Percentiles rank a stretch among this genome's conserved stretches.
These are phyloP conservation scores for Drosophila nr. perissopoda DNA, from an alignment of 2,888 invertebrate species.

Conservation along the genomic window DNA sequence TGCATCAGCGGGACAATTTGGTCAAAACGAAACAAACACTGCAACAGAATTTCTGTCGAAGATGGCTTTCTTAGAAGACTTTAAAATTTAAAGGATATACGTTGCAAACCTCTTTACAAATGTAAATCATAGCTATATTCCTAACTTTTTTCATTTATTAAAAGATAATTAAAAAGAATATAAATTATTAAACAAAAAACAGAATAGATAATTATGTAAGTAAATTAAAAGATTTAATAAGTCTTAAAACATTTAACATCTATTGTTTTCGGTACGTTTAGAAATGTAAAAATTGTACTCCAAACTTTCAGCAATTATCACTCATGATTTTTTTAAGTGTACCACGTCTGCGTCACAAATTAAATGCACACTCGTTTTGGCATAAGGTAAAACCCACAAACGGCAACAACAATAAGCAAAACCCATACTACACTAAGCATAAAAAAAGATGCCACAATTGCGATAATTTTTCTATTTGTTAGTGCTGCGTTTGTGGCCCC, in stretches of 20 bases:
- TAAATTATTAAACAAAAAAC: background rate
- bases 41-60: conserved; percentile 4
- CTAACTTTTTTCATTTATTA: background rate
- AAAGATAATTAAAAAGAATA: background rate
- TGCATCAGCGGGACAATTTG: conserved; percentile 72
- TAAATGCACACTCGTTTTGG: conserved; percentile 73
- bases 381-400: conserved; percentile 58
- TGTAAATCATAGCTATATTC: background rate
- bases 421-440: conserved; percentile 48
- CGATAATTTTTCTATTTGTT: conserved; percentile 81
- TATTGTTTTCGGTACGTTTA: background rate
- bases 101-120: no score
- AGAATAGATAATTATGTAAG: background rate
- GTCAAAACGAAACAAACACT: conserved; percentile 42
- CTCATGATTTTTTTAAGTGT: conserved; percentile 39
- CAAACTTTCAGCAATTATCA: background rate
- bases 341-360: conserved; percentile 54
- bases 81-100: background rate
- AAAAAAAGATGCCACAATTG: conserved; percentile 79
- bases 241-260: background rate
- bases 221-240: background rate
- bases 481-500: conserved; percentile 76
- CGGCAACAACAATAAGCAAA: conserved; percentile 25
- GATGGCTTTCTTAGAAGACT: background rate
- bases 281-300: background rate